phyloP scores from a whole-genome alignment of 2,113 vertebrate species.

The Labeo catla region DNA sequence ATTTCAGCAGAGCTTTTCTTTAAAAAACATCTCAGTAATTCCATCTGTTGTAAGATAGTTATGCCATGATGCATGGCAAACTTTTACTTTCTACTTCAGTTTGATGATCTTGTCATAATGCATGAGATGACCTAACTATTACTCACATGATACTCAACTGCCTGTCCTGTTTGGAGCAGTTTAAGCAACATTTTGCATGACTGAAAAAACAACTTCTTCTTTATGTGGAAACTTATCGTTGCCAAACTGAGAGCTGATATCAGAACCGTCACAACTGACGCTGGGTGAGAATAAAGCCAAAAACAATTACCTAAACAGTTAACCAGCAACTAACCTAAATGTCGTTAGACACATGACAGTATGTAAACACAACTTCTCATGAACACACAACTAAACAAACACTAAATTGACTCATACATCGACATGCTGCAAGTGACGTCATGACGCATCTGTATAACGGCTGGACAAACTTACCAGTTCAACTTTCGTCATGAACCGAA shows the following conservation, averaged over 20 bases:
- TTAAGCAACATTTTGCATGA: not conserved
- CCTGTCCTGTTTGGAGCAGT: not conserved
- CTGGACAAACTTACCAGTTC: not conserved
- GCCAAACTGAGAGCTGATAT: not conserved
- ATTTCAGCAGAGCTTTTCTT: not conserved
- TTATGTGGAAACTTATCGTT: not conserved
- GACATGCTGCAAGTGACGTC: not conserved
- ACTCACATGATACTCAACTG: not conserved
- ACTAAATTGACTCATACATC: not conserved
- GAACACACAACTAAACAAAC: constrained; percentile 1
- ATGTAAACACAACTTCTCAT: not conserved
- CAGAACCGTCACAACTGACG: not conserved
- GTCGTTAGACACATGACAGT: not conserved
- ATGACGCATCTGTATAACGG: not conserved
- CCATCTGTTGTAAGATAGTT: not conserved
- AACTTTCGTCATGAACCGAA: not conserved
- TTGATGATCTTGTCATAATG: not conserved
- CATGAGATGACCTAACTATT: not conserved
- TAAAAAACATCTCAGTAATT: not conserved
- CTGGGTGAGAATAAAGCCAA: not conserved
- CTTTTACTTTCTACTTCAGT: not conserved
- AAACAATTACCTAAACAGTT: not conserved
- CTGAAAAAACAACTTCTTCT: not conserved
- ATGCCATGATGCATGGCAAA: not conserved
- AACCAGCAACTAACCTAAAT: not conserved